A percentile compares a stretch with the other conserved stretches of the same genome.
Conservation (phyloP, 2,113 vertebrate genomes). For the Thinocorus orbignyianus region DNA sequence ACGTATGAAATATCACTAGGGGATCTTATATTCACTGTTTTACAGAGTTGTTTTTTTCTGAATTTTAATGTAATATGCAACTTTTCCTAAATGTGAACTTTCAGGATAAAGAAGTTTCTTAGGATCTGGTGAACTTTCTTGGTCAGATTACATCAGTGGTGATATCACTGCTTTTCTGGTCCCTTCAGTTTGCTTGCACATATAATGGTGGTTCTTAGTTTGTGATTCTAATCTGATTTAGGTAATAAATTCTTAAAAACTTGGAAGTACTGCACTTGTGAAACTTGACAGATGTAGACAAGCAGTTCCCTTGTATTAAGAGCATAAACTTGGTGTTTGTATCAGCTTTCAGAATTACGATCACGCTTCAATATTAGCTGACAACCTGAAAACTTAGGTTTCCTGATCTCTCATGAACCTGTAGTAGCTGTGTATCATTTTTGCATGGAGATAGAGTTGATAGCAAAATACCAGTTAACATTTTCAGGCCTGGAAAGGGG, state of each 20-base stretch:
- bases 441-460: neutral
- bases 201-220: neutral
- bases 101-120: neutral
- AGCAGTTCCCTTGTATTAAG: neutral
- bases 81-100: neutral
- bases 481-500: neutral
- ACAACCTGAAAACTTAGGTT: neutral
- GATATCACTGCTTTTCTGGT: neutral
- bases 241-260: neutral
- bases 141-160: neutral
- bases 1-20: neutral
- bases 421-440: neutral
- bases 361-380: neutral
- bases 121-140: neutral
- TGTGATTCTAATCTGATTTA: neutral
- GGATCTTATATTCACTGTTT: neutral
- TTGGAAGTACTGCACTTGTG: fast-evolving
- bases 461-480: neutral
- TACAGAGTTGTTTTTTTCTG: neutral
- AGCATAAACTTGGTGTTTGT: neutral
- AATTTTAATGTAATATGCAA: neutral
- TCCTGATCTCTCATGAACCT: neutral
- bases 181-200: neutral
- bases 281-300: neutral
- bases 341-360: neutral